Conservation (phyloP, 1,140 invertebrate species). For the Sycobia sp. region DNA sequence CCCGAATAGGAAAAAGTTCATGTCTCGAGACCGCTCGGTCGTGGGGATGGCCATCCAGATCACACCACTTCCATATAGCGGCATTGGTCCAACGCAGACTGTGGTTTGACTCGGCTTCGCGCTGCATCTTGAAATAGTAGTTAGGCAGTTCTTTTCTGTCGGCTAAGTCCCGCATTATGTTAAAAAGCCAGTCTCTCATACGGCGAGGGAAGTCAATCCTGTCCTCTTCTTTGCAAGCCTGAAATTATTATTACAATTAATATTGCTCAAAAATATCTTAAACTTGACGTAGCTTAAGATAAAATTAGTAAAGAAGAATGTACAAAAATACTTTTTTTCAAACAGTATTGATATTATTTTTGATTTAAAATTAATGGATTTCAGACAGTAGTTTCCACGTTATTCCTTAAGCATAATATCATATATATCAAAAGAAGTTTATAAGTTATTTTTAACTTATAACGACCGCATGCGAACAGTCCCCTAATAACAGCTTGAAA, state of each 20-base stretch:
- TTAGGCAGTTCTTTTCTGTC: slow-evolving; percentile 85
- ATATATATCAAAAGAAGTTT: neutral
- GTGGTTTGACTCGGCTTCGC: slow-evolving; percentile 84
- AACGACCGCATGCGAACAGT: neutral
- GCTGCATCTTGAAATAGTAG: slow-evolving; percentile 84
- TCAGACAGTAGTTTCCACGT: too few relatives aligned
- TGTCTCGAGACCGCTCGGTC: slow-evolving; percentile 87
- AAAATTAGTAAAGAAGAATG: too few relatives aligned
- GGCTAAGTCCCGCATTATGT: slow-evolving; percentile 93
- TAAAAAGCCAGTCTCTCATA: slow-evolving; percentile 97
- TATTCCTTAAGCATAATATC: neutral
- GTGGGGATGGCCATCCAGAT: slow-evolving; percentile 86
- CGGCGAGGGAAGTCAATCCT: slow-evolving; percentile 89
- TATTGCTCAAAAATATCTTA: too few relatives aligned
- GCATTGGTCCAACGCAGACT: slow-evolving; percentile 86
- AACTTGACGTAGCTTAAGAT: too few relatives aligned
- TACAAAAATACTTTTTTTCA: too few relatives aligned
- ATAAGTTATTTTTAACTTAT: too few relatives aligned
- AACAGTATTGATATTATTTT: too few relatives aligned
- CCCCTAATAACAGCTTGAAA: neutral
- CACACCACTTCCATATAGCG: slow-evolving; percentile 97
- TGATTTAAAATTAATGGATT: too few relatives aligned
- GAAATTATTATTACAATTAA: neutral
- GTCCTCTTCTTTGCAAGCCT: slow-evolving; percentile 81
- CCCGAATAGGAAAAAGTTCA: slow-evolving; percentile 92